Evolutionary conservation across 2,888 invertebrate species (phyloP).

Genomic region (Melinaea marsaeus): DNA sequence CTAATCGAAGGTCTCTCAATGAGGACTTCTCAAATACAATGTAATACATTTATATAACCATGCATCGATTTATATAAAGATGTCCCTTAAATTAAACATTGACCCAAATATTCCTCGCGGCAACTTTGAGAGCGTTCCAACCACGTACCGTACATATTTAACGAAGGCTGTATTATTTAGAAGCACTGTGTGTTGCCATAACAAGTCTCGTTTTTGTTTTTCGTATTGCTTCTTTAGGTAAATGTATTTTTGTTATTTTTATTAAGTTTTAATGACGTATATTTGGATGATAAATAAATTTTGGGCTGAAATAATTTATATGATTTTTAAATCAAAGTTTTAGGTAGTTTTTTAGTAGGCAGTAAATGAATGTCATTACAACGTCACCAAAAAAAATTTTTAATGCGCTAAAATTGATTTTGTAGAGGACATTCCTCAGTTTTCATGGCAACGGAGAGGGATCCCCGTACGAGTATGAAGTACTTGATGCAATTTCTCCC

Average conservation of each 20-base stretch:
- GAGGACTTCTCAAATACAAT: neutral
- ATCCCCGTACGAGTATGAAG: conserved; percentile 20
- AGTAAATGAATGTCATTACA: too few species aligned
- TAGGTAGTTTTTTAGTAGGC: too few species aligned
- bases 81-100: conserved; percentile 13
- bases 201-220: conserved; percentile 24
- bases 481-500: conserved; percentile 21
- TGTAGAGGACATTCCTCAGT: conserved; percentile 31
- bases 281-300: too few species aligned
- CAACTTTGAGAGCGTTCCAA: conserved; percentile 10
- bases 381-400: too few species aligned
- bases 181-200: conserved; percentile 32
- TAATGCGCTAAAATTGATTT: conserved; percentile 12
- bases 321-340: too few species aligned
- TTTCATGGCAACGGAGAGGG: conserved; percentile 40
- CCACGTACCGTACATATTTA: conserved; percentile 20
- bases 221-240: neutral
- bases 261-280: neutral
- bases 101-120: conserved; percentile 12
- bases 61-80: neutral
- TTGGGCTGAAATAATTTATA: too few species aligned
- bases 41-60: neutral
- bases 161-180: conserved; percentile 31
- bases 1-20: too few species aligned
- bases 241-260: neutral